phyloP scores from a whole-genome alignment of 2,113 vertebrate genomes.

The Eubucco bourcierii region DNA sequence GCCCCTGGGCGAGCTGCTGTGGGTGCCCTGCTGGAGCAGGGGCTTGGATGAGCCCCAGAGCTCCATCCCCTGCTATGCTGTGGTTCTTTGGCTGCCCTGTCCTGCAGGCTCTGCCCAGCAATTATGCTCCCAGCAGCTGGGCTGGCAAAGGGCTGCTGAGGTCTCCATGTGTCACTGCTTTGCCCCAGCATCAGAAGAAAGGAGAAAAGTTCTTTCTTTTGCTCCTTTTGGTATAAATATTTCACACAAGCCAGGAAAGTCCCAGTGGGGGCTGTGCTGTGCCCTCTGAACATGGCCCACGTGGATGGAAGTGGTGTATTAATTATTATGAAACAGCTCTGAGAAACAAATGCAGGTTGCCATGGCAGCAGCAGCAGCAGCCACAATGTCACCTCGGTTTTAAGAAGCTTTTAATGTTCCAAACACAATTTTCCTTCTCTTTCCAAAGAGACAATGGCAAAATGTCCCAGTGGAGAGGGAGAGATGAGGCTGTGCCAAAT shows the following conservation, averaged over 20 bases:
- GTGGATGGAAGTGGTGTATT: conserved; percentile 22
- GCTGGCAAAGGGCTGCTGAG: not conserved
- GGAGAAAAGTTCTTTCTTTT: not conserved
- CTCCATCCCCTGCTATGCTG: too few relatives aligned
- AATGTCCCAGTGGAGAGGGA: not conserved
- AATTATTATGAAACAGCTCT: conserved; percentile 58
- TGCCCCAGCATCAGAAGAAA: not conserved
- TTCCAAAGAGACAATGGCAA: not conserved
- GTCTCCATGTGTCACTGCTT: not conserved
- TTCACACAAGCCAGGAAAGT: not conserved
- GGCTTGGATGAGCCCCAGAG: too few relatives aligned
- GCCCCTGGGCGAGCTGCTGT: too few relatives aligned
- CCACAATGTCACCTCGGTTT: conserved; percentile 54
- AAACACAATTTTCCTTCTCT: conserved; percentile 13
- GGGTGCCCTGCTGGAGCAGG: too few relatives aligned
- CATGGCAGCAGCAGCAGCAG: conserved; percentile 68
- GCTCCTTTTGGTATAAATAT: not conserved
- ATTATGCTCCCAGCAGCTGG: not conserved
- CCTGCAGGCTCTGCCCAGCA: not conserved
- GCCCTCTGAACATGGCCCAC: not conserved
- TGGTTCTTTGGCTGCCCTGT: not conserved
- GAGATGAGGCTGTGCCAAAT: not conserved
- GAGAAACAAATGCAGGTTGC: conserved; percentile 68
- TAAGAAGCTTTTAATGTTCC: conserved; percentile 26
- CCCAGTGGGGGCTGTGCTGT: not conserved